These are phyloP conservation scores for Brachionus plicatilis DNA, from an alignment of 1,140 invertebrate species.

Conservation along the genomic window DNA sequence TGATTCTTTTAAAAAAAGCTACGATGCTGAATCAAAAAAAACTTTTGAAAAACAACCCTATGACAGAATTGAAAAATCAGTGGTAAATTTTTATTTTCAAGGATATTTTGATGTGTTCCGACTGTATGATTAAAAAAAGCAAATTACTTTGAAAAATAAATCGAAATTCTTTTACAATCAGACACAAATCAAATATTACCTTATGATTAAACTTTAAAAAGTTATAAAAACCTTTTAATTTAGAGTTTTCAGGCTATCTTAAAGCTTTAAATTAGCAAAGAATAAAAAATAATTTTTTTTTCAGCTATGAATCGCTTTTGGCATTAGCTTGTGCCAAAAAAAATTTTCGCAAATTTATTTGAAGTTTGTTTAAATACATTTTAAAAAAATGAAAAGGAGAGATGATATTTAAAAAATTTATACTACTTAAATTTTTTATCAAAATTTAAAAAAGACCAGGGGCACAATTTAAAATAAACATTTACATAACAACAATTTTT, in stretches of 20 bases:
- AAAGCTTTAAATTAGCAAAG: neutral
- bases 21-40: neutral
- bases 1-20: neutral
- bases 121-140: neutral
- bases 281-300: too few species aligned
- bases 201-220: neutral
- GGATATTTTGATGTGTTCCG: neutral
- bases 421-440: too few species aligned
- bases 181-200: neutral
- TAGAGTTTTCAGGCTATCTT: neutral
- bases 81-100: neutral
- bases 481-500: too few species aligned
- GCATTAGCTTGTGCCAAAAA: neutral
- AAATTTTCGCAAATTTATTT: neutral
- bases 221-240: neutral
- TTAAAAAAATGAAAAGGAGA: too few species aligned
- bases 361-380: too few species aligned
- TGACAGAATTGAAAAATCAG: slow-evolving; percentile 14
- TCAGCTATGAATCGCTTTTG: neutral
- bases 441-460: too few species aligned
- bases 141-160: neutral
- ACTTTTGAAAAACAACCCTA: neutral
- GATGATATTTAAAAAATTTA: too few species aligned
- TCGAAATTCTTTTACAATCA: neutral
- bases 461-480: too few species aligned